Base-by-base conservation (phyloP, 2,113 vertebrate species). In the Struthio camelus region DNA sequence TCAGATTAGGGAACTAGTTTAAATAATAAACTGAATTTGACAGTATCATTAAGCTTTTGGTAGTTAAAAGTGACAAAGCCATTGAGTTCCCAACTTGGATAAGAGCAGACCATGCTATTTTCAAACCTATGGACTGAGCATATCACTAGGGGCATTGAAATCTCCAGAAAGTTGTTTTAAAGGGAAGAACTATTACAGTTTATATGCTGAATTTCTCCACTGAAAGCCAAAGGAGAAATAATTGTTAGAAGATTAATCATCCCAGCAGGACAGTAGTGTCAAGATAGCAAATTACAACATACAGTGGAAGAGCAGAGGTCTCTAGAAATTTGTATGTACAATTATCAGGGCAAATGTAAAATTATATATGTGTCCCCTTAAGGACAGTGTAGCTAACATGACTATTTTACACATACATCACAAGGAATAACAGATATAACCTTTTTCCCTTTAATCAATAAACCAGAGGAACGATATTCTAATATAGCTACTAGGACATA, bases 81-180 rank as follows among this genome's bases (percentile, higher is more conserved):
- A 89, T 7, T 44, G 72, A 88, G 77, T 96, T 89, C 93, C 94
- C 56, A 92, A 73, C 38, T 69, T 87, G 77, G 71, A 93, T 23
- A 48, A 90, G 22, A 97, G 91, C 50, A 94, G 56, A 97, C 93
- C 19, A 73, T 88, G 9, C 54, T 89, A 46, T 77, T 85, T 53
- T 95, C 71, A 59, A 4, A 70, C 30, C 54, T 97, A 23, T 78
- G 69, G 13, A 70, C 85, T 77, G 93, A 98, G 65, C 25, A 90
- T 23, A 91, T 6, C 72, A 95, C 11, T 77, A 97, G 66, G 85
- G 88, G 32, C 81, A 46, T n/a, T 98, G 98, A 98, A 98, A 97
- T 11, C 16, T 53, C 23, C 14, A 61, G 44, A 71, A 81, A 53
- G 50, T 19, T 81, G 58, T 77, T 30, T 48, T 65, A 24, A 81